Percentiles rank a stretch among this genome's conserved stretches.
phyloP scores from a whole-genome alignment of 2,113 vertebrate species.

The Salvelinus sp. region DNA sequence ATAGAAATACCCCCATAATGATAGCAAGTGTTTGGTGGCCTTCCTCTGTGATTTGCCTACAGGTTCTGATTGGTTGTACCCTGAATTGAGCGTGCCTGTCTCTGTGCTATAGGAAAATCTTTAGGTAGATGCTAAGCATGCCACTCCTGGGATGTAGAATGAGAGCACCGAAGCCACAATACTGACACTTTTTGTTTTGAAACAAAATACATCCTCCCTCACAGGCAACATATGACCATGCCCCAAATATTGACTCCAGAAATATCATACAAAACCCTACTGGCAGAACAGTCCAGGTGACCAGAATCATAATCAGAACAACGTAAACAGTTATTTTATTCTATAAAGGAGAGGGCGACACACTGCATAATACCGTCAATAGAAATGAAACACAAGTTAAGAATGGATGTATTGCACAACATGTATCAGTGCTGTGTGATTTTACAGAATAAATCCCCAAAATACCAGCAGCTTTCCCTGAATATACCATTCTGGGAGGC shows the following conservation, averaged over 20 bases:
- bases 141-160: slow-evolving; percentile 55
- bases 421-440: slow-evolving; percentile 37
- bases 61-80: slow-evolving; percentile 1
- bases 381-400: slow-evolving; percentile 52
- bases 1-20: slow-evolving; percentile 77
- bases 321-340: slow-evolving; percentile 68
- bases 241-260: slow-evolving; percentile 76
- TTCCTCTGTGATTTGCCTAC: slow-evolving; percentile 21
- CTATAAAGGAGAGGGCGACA: slow-evolving; percentile 73
- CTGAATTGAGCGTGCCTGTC: slow-evolving; percentile 67
- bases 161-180: slow-evolving; percentile 68
- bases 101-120: slow-evolving; percentile 27
- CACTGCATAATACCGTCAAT: slow-evolving; percentile 57
- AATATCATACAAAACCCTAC: slow-evolving; percentile 80
- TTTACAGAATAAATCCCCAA: slow-evolving; percentile 40
- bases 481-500: slow-evolving; percentile 13
- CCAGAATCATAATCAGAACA: slow-evolving; percentile 70
- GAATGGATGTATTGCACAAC: slow-evolving; percentile 43
- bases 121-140: slow-evolving; percentile 23
- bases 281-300: slow-evolving; percentile 78
- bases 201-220: slow-evolving; percentile 70
- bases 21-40: slow-evolving; percentile 69
- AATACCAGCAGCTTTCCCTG: slow-evolving; percentile 31
- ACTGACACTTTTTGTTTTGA: slow-evolving; percentile 72
- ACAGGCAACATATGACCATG: slow-evolving; percentile 57